These are phyloP conservation scores for Protobothrops flavoviridis DNA, from an alignment of 2,113 vertebrate genomes.

Conservation along the genomic window DNA sequence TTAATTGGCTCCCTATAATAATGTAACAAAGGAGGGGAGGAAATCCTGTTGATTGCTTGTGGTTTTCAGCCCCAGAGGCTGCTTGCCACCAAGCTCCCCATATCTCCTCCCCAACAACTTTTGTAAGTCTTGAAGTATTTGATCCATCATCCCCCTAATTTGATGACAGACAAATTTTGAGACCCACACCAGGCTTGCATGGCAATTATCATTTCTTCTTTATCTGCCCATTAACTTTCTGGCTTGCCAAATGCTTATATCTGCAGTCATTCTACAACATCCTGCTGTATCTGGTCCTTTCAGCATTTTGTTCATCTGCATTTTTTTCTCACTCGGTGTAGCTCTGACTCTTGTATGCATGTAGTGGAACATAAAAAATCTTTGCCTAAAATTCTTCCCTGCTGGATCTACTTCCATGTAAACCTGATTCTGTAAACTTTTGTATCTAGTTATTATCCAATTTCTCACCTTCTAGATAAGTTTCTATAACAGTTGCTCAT, in stretches of 20 bases:
- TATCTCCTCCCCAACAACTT: background rate
- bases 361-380: background rate
- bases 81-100: background rate
- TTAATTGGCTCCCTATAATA: background rate
- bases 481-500: background rate
- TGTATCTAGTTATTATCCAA: background rate
- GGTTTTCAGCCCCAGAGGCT: background rate
- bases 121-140: background rate
- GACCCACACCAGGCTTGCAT: conserved; percentile 13
- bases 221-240: conserved; percentile 47
- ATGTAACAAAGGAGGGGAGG: accelerated
- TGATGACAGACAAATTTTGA: conserved; percentile 46
- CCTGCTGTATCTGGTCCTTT: background rate
- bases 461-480: too few relatives aligned
- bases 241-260: background rate
- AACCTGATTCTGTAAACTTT: background rate
- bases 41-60: background rate
- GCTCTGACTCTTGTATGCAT: background rate
- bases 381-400: background rate
- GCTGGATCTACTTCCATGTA: background rate
- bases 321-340: background rate
- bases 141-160: conserved; percentile 45
- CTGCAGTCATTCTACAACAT: conserved; percentile 1
- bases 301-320: conserved; percentile 36
- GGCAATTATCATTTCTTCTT: conserved; percentile 52